Base-by-base conservation (phyloP, 2,888 invertebrate species). In the Orgyia antiqua region DNA sequence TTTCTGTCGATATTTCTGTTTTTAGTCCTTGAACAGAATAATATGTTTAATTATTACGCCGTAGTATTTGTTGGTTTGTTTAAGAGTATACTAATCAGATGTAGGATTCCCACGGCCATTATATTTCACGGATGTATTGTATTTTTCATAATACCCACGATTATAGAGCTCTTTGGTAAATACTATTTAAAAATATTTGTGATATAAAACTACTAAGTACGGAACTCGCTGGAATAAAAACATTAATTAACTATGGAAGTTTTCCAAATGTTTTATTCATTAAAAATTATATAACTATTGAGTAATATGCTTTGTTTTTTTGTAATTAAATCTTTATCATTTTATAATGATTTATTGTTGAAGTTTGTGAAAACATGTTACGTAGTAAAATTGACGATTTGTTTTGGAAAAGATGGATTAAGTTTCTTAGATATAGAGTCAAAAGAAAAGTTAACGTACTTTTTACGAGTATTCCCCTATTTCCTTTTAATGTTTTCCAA, bases 31-130 rank as follows among this genome's bases (percentile, higher is more conserved):
- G n/a, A n/a, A n/a, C n/a, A n/a, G n/a, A n/a, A n/a, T n/a, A n/a
- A n/a, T n/a, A n/a, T n/a, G n/a, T n/a, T n/a, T n/a, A n/a, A n/a
- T n/a, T n/a, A n/a, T n/a, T n/a, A n/a, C n/a, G n/a, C n/a, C n/a
- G n/a, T 15, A 4, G 6, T 15, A 15, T 6, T 15, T 15, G 15
- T 15, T 15, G 15, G n/a, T 15, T 15, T 15, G 15, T 15, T 15
- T 20, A 20, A 29, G 23, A 39, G 21, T 31, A 28, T 17, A 21
- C 4, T 29, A 24, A 37, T 41, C 4, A 23, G 23, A 10, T 10
- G 23, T 9, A 2, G 17, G 21, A 20, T 51, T 51, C 51, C 47
- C 51, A 51, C 47, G 42, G 30, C 19, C 38, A 41, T 50, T 50
- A 40, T 29, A 37, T 39, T 29, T 33, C 33, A 40, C 37, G 21